phyloP scores from a whole-genome alignment of 1,140 invertebrate species.

The Ganaspis sp. region DNA sequence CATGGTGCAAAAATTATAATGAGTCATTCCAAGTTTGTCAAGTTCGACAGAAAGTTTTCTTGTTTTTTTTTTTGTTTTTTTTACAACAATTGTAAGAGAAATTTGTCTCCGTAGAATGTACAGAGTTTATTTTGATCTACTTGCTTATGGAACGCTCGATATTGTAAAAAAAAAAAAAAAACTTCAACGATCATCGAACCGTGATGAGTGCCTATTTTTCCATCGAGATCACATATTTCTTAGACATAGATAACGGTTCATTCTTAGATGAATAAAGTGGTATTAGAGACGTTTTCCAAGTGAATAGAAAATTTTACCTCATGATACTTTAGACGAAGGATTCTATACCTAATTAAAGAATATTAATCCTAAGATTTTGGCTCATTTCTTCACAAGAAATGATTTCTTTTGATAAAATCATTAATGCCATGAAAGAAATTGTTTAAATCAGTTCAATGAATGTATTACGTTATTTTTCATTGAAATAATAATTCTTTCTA shows the following conservation, averaged over 20 bases:
- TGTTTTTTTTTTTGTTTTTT: background rate
- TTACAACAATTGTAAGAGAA: background rate
- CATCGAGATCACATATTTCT: slow-evolving; percentile 6
- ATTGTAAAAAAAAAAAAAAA: background rate
- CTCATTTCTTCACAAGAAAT: background rate
- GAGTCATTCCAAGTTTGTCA: background rate
- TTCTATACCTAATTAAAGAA: background rate
- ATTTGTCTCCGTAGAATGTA: background rate
- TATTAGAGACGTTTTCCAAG: background rate
- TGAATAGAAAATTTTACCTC: slow-evolving; percentile 13
- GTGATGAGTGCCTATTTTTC: slow-evolving; percentile 1
- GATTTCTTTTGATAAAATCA: slow-evolving; percentile 1
- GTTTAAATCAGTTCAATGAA: too few relatives aligned
- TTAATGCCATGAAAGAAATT: background rate
- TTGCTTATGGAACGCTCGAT: background rate
- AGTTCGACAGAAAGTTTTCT: background rate
- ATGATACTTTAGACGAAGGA: background rate
- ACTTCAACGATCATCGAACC: background rate
- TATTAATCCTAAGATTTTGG: background rate
- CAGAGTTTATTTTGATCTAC: slow-evolving; percentile 9
- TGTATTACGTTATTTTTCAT: too few relatives aligned
- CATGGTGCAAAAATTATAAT: slow-evolving; percentile 91
- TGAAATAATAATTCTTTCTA: too few relatives aligned
- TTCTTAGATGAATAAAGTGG: background rate
- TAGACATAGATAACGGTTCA: slow-evolving; percentile 10